Conservation (phyloP, 2,888 invertebrate species). For the Pasiphila rectangulata region DNA sequence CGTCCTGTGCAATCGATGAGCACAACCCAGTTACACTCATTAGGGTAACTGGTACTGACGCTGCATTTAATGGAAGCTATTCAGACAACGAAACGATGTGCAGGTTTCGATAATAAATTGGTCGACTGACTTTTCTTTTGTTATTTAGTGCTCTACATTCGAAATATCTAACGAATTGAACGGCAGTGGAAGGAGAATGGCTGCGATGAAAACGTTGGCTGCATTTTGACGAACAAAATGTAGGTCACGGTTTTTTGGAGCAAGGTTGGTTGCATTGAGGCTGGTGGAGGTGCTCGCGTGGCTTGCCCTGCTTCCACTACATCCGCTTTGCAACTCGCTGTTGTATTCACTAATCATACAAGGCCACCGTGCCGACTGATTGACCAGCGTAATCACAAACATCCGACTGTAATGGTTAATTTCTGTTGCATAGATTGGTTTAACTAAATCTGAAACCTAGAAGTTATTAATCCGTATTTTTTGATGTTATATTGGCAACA, state of each 20-base stretch:
- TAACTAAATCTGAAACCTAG: neutral
- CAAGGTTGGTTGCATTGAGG: conserved; percentile 69
- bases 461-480: neutral
- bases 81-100: conserved; percentile 3
- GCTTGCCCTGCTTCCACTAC: conserved; percentile 60
- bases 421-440: conserved; percentile 37
- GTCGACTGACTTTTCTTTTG: conserved; percentile 9
- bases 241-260: conserved; percentile 76
- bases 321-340: conserved; percentile 68
- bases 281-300: conserved; percentile 47
- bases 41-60: conserved; percentile 9
- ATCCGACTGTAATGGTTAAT: conserved; percentile 60
- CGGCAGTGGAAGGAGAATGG: conserved; percentile 44
- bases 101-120: conserved; percentile 19
- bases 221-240: conserved; percentile 71
- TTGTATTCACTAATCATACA: conserved; percentile 67
- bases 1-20: conserved; percentile 66
- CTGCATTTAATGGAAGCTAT: conserved; percentile 3
- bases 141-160: conserved; percentile 15
- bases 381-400: conserved; percentile 60
- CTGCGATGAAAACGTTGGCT: conserved; percentile 63
- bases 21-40: conserved; percentile 42
- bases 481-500: too few species aligned
- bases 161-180: conserved; percentile 41
- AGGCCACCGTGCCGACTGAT: conserved; percentile 67